Base-by-base conservation (phyloP, 2,113 vertebrate genomes). In the Leptobrachium leishanense region DNA sequence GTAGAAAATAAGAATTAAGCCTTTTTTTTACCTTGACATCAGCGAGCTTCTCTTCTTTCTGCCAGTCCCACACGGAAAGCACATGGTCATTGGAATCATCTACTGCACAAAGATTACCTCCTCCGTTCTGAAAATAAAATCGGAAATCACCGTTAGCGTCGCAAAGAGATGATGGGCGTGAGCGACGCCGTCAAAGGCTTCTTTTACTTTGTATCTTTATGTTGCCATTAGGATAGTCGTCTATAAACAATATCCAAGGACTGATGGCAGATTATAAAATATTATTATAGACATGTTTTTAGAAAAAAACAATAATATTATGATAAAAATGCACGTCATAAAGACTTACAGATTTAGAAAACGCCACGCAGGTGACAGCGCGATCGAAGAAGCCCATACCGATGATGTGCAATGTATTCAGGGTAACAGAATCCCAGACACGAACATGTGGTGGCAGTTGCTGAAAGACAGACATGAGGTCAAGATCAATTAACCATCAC, bases 51-150 rank as follows among this genome's bases (percentile, higher is more conserved):
- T 98, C 96, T 79, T 96, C 96, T 76, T 91, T 95, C 88, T 99
- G 98, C 97, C 98, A 99, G 87, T 99, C 97, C 98, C 98, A 99
- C 73, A 98, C 95, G 0, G 98, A 99, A 7, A 99, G 94, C 20
- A 98, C 93, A 0, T 99, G 98, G 83, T 99, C 98, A 0, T 98
- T 99, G 82, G 96, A 98, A 87, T 99, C 98, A 2, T 99, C 98
- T 41, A 99, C 96, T 0, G 92, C 94, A 71, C 98, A 99, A 42
- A 99, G 88, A 2, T 90, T 94, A 80, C 95, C 95, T 43, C 98
- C 98, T 83, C 97, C 97, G 0, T 99, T 99, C 98, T 99, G 82
- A 77, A 79, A 68, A 46, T 1, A 71, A 11, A 2, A 42, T 50
- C 11, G 7, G 9, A 54, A 65, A 64, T 6, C 43, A 10, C 1